These are phyloP conservation scores for Choreutis nemorana DNA, from an alignment of 2,888 invertebrate genomes.

Conservation along the genomic window DNA sequence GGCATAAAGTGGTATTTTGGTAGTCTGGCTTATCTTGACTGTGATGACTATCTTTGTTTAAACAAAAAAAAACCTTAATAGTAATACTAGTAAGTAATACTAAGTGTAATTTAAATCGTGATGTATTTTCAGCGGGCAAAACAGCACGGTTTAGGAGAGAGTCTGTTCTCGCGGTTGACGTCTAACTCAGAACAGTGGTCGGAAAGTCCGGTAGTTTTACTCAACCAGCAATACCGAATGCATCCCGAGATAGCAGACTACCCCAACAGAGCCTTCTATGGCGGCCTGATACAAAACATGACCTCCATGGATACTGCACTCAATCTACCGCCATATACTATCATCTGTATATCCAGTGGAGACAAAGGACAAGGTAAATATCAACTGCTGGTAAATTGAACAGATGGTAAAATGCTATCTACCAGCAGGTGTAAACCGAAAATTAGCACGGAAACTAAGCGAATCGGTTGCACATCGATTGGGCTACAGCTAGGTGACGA, in stretches of 20 bases:
- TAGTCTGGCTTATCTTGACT: too few relatives aligned
- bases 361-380: slow-evolving; percentile 43
- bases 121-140: slow-evolving; percentile 74
- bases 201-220: slow-evolving; percentile 53
- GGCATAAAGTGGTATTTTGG: too few relatives aligned
- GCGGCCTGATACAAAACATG: slow-evolving; percentile 48
- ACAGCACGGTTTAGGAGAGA: slow-evolving; percentile 73
- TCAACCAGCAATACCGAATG: slow-evolving; percentile 86
- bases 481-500: too few relatives aligned
- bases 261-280: slow-evolving; percentile 80
- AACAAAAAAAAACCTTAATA: too few relatives aligned
- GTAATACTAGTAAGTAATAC: too few relatives aligned
- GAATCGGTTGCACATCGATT: too few relatives aligned
- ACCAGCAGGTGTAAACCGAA: too few relatives aligned
- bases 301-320: slow-evolving; percentile 21
- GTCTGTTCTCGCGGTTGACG: slow-evolving; percentile 79
- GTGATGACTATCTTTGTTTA: too few relatives aligned
- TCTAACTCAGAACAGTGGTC: slow-evolving; percentile 54
- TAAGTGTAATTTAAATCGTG: too few relatives aligned
- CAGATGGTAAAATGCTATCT: too few relatives aligned
- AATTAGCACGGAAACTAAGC: too few relatives aligned
- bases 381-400: too few relatives aligned
- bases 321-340: slow-evolving; percentile 32
- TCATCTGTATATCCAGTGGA: slow-evolving; percentile 36
- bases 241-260: slow-evolving; percentile 80